A percentile compares a stretch with the other conserved stretches of the same genome.
Conservation (phyloP, 1,140 invertebrate species). For the Trichonephila clavipes region DNA sequence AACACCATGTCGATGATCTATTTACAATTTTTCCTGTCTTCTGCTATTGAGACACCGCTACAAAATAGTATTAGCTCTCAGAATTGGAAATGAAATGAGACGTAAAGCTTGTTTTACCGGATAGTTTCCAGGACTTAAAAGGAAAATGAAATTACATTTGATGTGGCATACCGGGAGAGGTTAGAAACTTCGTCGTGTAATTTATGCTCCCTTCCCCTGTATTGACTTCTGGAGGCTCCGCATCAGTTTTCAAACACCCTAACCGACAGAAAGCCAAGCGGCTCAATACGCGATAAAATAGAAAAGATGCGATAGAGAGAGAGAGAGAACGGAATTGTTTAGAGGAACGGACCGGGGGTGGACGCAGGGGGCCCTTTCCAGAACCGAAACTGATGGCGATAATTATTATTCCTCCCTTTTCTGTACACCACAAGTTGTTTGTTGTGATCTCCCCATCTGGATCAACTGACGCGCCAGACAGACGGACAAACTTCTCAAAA, state of each 20-base stretch:
- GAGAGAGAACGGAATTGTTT: constrained; percentile 65
- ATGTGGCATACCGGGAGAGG: neutral
- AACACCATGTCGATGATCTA: no score
- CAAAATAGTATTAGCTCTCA: no score
- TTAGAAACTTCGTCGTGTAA: neutral
- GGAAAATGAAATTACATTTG: no score
- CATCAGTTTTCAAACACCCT: constrained; percentile 62
- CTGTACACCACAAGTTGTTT: constrained; percentile 69
- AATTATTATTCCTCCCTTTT: constrained; percentile 75
- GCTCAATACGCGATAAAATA: constrained; percentile 72
- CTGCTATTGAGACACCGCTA: no score
- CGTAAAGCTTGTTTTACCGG: no score
- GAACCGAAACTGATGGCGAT: constrained; percentile 75
- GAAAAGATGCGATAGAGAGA: constrained; percentile 49
- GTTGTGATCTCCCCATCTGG: constrained; percentile 72
- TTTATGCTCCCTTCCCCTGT: constrained; percentile 63
- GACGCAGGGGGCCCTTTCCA: neutral
- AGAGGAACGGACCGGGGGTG: constrained; percentile 6
- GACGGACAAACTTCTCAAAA: constrained; percentile 70
- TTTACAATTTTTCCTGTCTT: no score
- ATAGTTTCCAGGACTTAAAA: no score
- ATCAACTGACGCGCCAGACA: constrained; percentile 56
- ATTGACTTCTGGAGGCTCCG: constrained; percentile 45
- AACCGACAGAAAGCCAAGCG: constrained; percentile 20
- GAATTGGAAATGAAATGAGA: no score